Conservation (phyloP, 1,140 invertebrate genomes). For the Holcopasites calliopsidis region DNA sequence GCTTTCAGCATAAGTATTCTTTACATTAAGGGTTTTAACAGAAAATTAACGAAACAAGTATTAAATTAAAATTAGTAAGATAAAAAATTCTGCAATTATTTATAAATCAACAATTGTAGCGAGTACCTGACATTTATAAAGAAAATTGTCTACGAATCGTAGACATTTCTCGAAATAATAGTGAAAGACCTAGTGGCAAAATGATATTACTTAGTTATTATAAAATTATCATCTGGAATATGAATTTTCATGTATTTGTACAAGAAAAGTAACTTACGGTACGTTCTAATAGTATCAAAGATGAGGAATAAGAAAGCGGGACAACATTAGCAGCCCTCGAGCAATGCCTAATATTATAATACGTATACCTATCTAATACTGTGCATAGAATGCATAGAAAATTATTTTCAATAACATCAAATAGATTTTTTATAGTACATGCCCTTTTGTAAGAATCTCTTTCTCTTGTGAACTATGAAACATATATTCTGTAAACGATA, state of each 20-base stretch:
- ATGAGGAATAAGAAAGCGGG: constrained; percentile 1
- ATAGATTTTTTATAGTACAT: constrained; percentile 32
- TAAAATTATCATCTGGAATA: constrained; percentile 1
- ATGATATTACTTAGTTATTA: background rate
- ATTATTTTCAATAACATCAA: constrained; percentile 36
- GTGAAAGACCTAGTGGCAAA: background rate
- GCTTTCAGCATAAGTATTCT: constrained; percentile 21
- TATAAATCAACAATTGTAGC: constrained; percentile 12
- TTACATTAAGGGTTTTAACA: constrained; percentile 17
- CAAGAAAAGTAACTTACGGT: constrained; percentile 11
- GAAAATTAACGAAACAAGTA: constrained; percentile 3
- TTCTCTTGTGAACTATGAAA: background rate
- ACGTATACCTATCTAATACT: background rate
- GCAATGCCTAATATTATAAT: constrained; percentile 28
- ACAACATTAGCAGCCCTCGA: background rate
- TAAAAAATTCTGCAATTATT: constrained; percentile 1
- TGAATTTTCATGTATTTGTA: constrained; percentile 28
- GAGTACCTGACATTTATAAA: constrained; percentile 51
- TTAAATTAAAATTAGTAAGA: background rate
- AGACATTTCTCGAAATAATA: constrained; percentile 18
- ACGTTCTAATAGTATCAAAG: background rate
- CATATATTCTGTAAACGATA: constrained; percentile 1
- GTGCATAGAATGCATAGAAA: background rate
- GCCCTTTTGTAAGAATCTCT: constrained; percentile 36
- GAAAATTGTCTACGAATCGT: constrained; percentile 14